These are phyloP conservation scores for Borostomias antarcticus DNA, from an alignment of 2,797 vertebrate genomes.

Conservation along the genomic window DNA sequence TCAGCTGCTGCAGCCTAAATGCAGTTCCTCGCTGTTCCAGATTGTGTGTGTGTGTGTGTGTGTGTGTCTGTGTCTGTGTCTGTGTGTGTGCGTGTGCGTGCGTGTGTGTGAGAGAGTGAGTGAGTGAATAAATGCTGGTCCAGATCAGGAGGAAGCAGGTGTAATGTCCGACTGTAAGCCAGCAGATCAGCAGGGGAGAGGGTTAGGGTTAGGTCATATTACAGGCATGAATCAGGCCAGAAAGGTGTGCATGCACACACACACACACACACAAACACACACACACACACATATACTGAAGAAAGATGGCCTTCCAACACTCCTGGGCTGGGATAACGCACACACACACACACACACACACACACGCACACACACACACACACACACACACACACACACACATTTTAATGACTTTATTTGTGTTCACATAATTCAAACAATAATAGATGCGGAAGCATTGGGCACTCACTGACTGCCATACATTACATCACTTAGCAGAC, in stretches of 20 bases:
- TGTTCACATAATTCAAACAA: too few species aligned
- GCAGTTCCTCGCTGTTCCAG: conserved; percentile 25
- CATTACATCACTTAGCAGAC: too few species aligned
- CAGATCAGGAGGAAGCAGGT: conserved; percentile 59
- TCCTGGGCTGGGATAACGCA: conserved; percentile 73
- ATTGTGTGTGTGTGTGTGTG: conserved; percentile 6
- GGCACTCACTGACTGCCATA: too few species aligned
- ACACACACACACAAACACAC: too few species aligned
- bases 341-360: too few species aligned
- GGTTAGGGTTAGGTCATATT: conserved; percentile 84
- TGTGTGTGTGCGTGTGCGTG: conserved; percentile 18
- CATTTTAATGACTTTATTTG: too few species aligned
- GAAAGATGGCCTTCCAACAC: conserved; percentile 89
- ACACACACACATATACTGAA: conserved; percentile 90
- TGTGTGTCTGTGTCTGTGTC: not conserved
- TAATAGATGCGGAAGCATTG: too few species aligned
- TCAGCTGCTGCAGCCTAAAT: conserved; percentile 40
- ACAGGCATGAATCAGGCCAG: conserved; percentile 90
- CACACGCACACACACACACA: too few species aligned
- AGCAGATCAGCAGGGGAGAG: conserved; percentile 78
- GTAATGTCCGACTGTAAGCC: conserved; percentile 79
- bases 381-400: too few species aligned
- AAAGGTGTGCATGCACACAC: too few species aligned
- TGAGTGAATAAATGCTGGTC: conserved; percentile 46
- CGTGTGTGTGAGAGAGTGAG: conserved; percentile 19